phyloP scores from a whole-genome alignment of 2,797 vertebrate species.

The Tenualosa thibaudeaui region DNA sequence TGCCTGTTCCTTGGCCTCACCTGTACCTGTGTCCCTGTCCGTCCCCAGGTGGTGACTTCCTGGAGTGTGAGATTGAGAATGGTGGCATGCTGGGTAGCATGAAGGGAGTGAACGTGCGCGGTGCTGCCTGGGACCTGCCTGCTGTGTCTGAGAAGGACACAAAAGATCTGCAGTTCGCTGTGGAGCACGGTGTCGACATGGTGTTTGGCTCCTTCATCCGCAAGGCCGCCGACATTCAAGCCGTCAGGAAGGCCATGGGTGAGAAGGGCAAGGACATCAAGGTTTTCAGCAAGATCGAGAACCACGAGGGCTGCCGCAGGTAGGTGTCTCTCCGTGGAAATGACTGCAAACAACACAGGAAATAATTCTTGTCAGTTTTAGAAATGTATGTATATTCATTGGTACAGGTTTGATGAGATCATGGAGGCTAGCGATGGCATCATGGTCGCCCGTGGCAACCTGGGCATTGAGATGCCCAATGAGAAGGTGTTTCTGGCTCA shows the following conservation, averaged over 20 bases:
- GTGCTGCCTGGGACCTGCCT: conserved; percentile 90
- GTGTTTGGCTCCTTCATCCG: conserved; percentile 98
- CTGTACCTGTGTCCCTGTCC: neutral
- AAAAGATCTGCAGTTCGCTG: conserved; percentile 90
- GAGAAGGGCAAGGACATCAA: conserved; percentile 96
- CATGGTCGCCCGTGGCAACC: conserved; percentile 97
- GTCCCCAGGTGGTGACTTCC: conserved; percentile 78
- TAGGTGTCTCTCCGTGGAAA: conserved; percentile 52
- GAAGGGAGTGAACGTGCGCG: conserved; percentile 96
- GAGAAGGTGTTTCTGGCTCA: conserved; percentile 98
- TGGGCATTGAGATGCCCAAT: conserved; percentile 96
- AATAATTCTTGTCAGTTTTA: neutral
- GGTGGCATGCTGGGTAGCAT: conserved; percentile 92
- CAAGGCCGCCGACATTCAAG: conserved; percentile 90
- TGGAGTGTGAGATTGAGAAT: conserved; percentile 88
- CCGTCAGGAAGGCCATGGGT: conserved; percentile 88
- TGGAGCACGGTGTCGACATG: conserved; percentile 95
- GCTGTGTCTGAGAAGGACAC: conserved; percentile 94
- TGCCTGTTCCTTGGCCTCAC: neutral
- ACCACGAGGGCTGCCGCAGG: conserved; percentile 96
- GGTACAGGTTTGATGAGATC: conserved; percentile 93
- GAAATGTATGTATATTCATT: neutral
- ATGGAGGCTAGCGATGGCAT: conserved; percentile 97
- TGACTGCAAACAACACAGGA: neutral
- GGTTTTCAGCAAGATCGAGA: conserved; percentile 99